Percentiles rank a stretch among this genome's conserved stretches.
These are phyloP conservation scores for Balanococcus diminutus DNA, from an alignment of 2,888 invertebrate genomes.

Conservation along the genomic window DNA sequence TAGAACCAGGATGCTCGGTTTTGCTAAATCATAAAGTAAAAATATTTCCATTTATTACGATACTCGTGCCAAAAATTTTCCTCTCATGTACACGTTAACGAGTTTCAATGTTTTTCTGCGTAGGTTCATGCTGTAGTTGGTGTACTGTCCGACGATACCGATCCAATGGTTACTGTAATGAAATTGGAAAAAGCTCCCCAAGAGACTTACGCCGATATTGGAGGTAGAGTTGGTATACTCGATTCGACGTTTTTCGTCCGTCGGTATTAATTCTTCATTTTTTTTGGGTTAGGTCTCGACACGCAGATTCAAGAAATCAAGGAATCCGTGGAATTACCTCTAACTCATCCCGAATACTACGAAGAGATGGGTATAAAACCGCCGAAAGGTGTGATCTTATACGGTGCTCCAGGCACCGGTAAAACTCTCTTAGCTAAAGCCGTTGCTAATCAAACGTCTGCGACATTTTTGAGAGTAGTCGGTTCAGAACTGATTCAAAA, in stretches of 20 bases:
- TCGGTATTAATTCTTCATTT: neutral
- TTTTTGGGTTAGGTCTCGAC: conserved; percentile 76
- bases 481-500: conserved; percentile 99
- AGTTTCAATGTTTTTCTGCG: too few relatives aligned
- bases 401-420: conserved; percentile 97
- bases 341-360: conserved; percentile 99
- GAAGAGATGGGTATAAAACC: conserved; percentile 99
- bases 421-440: conserved; percentile 98
- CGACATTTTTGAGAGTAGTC: conserved; percentile 96
- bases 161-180: conserved; percentile 99
- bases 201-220: conserved; percentile 99
- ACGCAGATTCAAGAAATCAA: conserved; percentile 98
- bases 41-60: too few relatives aligned
- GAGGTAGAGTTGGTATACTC: conserved; percentile 66
- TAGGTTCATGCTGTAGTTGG: conserved; percentile 98
- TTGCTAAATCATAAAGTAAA: conserved; percentile 94
- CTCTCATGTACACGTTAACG: too few relatives aligned
- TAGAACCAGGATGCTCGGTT: conserved; percentile 98
- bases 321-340: conserved; percentile 96
- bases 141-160: conserved; percentile 97
- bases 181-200: conserved; percentile 99
- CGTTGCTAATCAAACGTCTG: conserved; percentile 99
- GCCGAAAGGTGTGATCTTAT: conserved; percentile 97
- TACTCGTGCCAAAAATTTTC: too few relatives aligned
- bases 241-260: neutral